Conservation (phyloP, 2,888 invertebrate genomes). For the Pristionchus fissidentatus region DNA sequence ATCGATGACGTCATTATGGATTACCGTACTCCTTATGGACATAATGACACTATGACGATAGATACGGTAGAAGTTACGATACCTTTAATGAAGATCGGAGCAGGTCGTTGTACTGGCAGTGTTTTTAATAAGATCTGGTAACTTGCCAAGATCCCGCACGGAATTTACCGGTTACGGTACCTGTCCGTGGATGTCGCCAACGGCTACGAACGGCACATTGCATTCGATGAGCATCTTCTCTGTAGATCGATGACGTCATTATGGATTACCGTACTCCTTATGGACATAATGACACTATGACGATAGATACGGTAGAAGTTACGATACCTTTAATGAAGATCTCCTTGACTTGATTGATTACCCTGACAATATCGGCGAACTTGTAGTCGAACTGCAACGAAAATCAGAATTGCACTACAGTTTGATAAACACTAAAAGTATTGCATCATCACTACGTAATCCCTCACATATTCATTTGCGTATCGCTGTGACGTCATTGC, state of each 20-base stretch:
- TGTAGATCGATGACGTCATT: too few relatives aligned
- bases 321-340: conserved; percentile 15
- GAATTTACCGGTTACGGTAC: background rate
- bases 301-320: background rate
- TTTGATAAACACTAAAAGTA: background rate
- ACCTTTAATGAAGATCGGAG: background rate
- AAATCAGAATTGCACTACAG: background rate
- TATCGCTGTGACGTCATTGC: conserved; percentile 11
- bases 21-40: background rate
- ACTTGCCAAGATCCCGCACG: background rate
- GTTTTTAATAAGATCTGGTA: background rate
- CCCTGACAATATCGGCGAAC: background rate
- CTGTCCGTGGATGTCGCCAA: conserved; percentile 13
- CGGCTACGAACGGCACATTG: background rate
- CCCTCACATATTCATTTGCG: conserved; percentile 10
- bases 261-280: background rate
- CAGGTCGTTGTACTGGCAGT: background rate
- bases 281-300: background rate
- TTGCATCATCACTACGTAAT: background rate
- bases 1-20: too few relatives aligned
- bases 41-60: background rate
- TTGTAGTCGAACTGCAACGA: conserved; percentile 21
- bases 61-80: background rate
- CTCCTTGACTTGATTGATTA: background rate
- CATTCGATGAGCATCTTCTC: conserved; percentile 35